Base-by-base conservation (phyloP, 2,113 vertebrate genomes). In the Emydocephalus ijimae region DNA sequence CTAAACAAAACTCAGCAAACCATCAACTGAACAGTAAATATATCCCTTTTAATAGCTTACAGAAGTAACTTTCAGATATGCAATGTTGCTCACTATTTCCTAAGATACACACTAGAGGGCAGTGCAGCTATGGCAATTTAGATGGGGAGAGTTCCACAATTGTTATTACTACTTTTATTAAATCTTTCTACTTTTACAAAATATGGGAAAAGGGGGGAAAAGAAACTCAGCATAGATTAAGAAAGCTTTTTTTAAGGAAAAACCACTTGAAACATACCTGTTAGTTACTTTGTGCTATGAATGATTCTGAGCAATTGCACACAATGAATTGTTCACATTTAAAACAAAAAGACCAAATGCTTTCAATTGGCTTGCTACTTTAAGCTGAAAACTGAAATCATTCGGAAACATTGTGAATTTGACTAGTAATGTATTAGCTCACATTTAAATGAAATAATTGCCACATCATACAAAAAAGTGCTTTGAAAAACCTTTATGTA, bases 71-170 rank as follows among this genome's bases (percentile, higher is more conserved):
- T 94, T n/a, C 24, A 18, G 12, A 81, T 61, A 50, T 34, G 5
- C 18, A 0, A 90, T 74, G 89, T 0, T 54, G 3, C n/a, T 61
- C 94, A 96, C 90, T 45, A 43, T 97, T 88, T 85, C 92, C 20
- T 26, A 0, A 29, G 20, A 5, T 0, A 0, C 88, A 90, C 98
- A 97, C 97, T 96, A 98, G 98, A 97, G 98, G 97, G 96, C 98
- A 98, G 95, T 98, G 59, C 88, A 96, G 95, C 95, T 97, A 98
- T 96, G 96, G 90, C 34, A 89, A 95, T 98, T 96, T 93, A 29
- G 20, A 43, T 0, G 0, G 43, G 8, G 57, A 89, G 29, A 88
- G n/a, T 85, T 86, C 85, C 14, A 74, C 0, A 52, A 45, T 45
- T 93, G 85, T n/a, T 94, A 92, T 5, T 89, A 64, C 92, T 9